A percentile compares a stretch with the other conserved stretches of the same genome.
These are phyloP conservation scores for Peromyscus californicus DNA, from an alignment of 2,113 vertebrate species.

Conservation along the genomic window DNA sequence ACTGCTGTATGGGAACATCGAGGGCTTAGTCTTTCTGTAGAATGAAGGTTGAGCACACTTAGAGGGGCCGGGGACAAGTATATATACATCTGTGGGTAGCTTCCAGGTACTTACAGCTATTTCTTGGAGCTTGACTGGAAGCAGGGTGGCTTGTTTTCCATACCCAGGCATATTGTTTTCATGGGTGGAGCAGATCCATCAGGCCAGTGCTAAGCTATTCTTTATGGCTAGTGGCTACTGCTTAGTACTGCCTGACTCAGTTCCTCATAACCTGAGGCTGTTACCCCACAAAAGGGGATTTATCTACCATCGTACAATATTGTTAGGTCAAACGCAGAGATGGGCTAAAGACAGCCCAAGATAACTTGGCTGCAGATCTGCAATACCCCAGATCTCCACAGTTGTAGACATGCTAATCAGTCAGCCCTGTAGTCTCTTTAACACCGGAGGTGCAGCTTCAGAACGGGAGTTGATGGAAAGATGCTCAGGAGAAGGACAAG, in stretches of 20 bases:
- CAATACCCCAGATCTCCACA: background rate
- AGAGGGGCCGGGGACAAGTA: background rate
- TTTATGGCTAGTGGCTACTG: background rate
- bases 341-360: background rate
- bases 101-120: background rate
- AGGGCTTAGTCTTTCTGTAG: background rate
- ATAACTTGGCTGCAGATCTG: background rate
- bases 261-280: background rate
- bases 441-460: background rate
- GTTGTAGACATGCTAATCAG: background rate
- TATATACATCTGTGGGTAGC: background rate
- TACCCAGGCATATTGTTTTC: background rate
- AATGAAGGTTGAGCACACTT: background rate
- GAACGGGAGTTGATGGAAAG: background rate
- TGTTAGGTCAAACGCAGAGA: background rate
- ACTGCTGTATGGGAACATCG: background rate
- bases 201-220: background rate
- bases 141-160: background rate
- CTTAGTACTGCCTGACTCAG: background rate
- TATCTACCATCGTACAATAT: background rate
- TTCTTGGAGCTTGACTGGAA: background rate
- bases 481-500: background rate
- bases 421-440: background rate
- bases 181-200: background rate
- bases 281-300: background rate